Base-by-base conservation (phyloP, 2,113 vertebrate species). In the Dromaius novaehollandiae region DNA sequence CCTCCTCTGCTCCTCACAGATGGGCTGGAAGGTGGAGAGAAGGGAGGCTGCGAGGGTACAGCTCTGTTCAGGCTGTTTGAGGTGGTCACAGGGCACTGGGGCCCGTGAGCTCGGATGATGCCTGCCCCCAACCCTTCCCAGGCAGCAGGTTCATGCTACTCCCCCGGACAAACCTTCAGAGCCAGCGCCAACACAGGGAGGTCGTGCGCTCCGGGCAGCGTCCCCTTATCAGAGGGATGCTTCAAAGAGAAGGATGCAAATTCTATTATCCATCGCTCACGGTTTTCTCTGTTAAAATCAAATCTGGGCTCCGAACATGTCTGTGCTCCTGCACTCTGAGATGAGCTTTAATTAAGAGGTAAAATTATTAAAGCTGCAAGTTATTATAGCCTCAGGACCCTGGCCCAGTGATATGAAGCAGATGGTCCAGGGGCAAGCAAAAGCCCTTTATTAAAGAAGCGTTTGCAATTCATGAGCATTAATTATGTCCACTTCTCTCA, bases 401-500 rank as follows among this genome's bases (percentile, higher is more conserved):
- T 61, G 18, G 95, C 86, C 70, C 84, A 32, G 96, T 98, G 98
- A 98, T 98, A 97, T 98, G 97, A 98, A 99, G 98, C 99, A 99
- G 99, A 99, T 99, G 99, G 99, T 98, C 97, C 96, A 26, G 93
- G 95, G 95, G 97, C 94, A 97, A 97, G 97, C 73, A 9, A 92
- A 90, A 93, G 91, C 93, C 98, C 96, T 98, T 98, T 98, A 98
- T 98, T 98, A 98, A 98, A 98, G 98, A 97, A 48, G 82, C 65
- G 98, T 99, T 99, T 99, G 99, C 99, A 99, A 99, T 99, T 99
- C 99, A 99, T 99, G 99, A 99, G 98, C 97, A 96, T 98, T 99
- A 99, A 98, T 98, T 98, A 98, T 97, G 98, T 99, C 98, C 98
- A 96, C 98, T 98, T 98, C 98, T 98, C 98, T 98, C 97, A 97